A percentile compares a stretch with the other conserved stretches of the same genome.
Conservation (phyloP, 2,888 invertebrate species). For the Pristionchus exspectatus region DNA sequence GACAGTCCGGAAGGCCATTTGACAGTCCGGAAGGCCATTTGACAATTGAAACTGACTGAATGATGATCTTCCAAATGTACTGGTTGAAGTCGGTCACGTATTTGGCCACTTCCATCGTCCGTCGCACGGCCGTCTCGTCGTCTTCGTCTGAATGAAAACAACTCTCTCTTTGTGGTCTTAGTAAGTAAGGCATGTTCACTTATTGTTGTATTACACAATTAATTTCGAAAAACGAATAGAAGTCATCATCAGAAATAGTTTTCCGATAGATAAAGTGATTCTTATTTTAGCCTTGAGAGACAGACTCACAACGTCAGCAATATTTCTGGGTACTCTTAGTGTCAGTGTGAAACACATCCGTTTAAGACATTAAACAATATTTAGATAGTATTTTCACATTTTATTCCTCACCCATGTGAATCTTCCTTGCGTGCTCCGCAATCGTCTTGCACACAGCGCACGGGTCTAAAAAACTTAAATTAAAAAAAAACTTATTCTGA, state of each 20-base stretch:
- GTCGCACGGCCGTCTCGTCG: background rate
- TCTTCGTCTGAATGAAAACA: background rate
- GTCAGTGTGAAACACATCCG: background rate
- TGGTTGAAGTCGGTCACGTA: slow-evolving; percentile 49
- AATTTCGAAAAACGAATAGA: too few species aligned
- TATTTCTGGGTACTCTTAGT: too few species aligned
- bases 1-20: background rate
- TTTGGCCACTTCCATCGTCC: slow-evolving; percentile 45
- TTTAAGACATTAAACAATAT: background rate
- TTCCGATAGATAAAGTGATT: too few species aligned
- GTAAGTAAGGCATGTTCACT: too few species aligned
- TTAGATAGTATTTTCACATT: background rate
- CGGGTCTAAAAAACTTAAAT: background rate
- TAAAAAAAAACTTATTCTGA: background rate
- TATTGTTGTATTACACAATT: too few species aligned
- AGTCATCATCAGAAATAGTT: too few species aligned
- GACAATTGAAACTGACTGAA: background rate
- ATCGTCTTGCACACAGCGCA: slow-evolving; percentile 37
- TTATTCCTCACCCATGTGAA: background rate
- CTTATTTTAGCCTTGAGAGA: too few species aligned
- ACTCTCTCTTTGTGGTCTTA: background rate
- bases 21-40: background rate
- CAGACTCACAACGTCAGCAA: too few species aligned
- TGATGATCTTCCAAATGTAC: slow-evolving; percentile 42
- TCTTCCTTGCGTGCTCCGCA: slow-evolving; percentile 18